phyloP scores from a whole-genome alignment of 1,140 invertebrate genomes.

The Drosophila lacertosa region DNA sequence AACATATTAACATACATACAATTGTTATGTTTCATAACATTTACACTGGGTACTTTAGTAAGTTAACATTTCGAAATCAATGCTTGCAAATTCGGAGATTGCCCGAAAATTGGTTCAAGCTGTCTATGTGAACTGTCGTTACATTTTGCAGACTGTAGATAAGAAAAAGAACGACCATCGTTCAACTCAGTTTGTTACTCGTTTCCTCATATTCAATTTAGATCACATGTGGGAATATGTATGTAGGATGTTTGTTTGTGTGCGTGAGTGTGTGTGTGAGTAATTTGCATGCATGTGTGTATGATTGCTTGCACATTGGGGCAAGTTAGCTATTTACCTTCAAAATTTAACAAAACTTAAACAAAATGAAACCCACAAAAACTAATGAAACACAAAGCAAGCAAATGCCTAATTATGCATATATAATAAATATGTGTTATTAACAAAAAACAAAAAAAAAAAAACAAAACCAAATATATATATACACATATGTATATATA shows the following conservation, averaged over 20 bases:
- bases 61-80: no score
- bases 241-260: neutral
- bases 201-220: no score
- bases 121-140: no score
- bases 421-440: constrained; percentile 38
- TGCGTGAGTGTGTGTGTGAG: neutral
- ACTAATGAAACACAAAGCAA: constrained; percentile 41
- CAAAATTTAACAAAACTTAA: constrained; percentile 39
- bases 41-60: no score
- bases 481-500: constrained; percentile 5
- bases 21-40: no score
- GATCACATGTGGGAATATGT: neutral
- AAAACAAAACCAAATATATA: neutral
- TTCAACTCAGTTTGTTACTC: no score
- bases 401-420: constrained; percentile 42
- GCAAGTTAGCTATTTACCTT: constrained; percentile 62
- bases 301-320: constrained; percentile 45
- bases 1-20: no score
- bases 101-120: no score
- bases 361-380: constrained; percentile 17
- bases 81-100: no score
- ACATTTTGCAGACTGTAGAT: no score
- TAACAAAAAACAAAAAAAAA: constrained; percentile 4
- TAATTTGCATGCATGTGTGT: constrained; percentile 34
- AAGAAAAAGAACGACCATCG: no score